These are phyloP conservation scores for Lasiurus cinereus DNA, from an alignment of 2,113 vertebrate genomes.

Conservation along the genomic window DNA sequence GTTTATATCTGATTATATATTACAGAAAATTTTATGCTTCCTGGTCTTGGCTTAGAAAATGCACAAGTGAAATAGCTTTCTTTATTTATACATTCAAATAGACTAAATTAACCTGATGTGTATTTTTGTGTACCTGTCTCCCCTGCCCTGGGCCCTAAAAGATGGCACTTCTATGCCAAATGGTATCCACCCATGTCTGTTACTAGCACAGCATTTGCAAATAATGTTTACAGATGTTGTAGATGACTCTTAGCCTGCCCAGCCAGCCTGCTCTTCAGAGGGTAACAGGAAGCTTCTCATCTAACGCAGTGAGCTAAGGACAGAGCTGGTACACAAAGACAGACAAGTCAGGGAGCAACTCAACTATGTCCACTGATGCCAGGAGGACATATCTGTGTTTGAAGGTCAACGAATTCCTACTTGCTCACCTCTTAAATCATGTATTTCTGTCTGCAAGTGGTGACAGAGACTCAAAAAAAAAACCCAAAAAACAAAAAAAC, in stretches of 20 bases:
- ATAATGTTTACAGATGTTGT: slow-evolving; percentile 49
- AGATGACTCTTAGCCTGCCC: neutral
- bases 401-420: slow-evolving; percentile 73
- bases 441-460: slow-evolving; percentile 65
- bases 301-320: slow-evolving; percentile 36
- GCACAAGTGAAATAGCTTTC: neutral
- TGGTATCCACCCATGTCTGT: slow-evolving; percentile 33
- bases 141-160: slow-evolving; percentile 27
- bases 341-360: slow-evolving; percentile 32
- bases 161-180: slow-evolving; percentile 57
- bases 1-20: slow-evolving; percentile 55
- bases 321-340: slow-evolving; percentile 52
- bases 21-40: slow-evolving; percentile 48
- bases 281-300: slow-evolving; percentile 55
- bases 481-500: slow-evolving; percentile 8
- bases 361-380: slow-evolving; percentile 11
- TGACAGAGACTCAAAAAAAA: slow-evolving; percentile 81
- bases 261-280: slow-evolving; percentile 45
- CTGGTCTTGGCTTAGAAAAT: slow-evolving; percentile 66
- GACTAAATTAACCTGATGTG: slow-evolving; percentile 62
- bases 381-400: slow-evolving; percentile 14
- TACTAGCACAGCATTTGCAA: slow-evolving; percentile 21
- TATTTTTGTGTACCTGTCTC: slow-evolving; percentile 44
- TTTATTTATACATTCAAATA: slow-evolving; percentile 67
- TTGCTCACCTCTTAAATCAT: slow-evolving; percentile 68